phyloP scores from a whole-genome alignment of 2,888 invertebrate species.

The Pimpla rufipes region DNA sequence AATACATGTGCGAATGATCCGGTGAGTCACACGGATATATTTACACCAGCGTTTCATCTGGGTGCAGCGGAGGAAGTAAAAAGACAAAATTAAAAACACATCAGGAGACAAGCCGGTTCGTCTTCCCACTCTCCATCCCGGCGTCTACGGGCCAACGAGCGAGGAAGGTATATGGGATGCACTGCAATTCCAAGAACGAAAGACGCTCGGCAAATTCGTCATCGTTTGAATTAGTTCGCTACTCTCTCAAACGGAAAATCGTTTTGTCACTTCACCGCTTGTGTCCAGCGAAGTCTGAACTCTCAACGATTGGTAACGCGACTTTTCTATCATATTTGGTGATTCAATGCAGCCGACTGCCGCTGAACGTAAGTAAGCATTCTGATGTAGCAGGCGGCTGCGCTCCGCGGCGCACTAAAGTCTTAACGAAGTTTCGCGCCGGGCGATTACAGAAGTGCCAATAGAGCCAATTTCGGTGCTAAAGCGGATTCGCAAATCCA shows the following conservation, averaged over 20 bases:
- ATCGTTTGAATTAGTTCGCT: slow-evolving; percentile 41
- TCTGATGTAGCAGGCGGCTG: slow-evolving; percentile 14
- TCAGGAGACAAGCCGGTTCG: slow-evolving; percentile 52
- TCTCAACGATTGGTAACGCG: background rate
- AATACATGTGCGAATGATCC: slow-evolving; percentile 52
- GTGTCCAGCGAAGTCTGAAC: background rate
- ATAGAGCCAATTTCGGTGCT: slow-evolving; percentile 59
- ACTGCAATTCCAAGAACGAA: slow-evolving; percentile 34
- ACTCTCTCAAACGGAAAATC: slow-evolving; percentile 49
- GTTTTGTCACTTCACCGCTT: slow-evolving; percentile 31
- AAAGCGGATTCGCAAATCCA: slow-evolving; percentile 54
- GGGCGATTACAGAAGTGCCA: slow-evolving; percentile 62
- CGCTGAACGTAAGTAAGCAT: slow-evolving; percentile 20
- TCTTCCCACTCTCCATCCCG: slow-evolving; percentile 50
- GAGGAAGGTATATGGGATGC: slow-evolving; percentile 29
- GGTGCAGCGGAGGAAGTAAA: slow-evolving; percentile 39
- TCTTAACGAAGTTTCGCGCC: slow-evolving; percentile 63
- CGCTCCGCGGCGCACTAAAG: slow-evolving; percentile 38
- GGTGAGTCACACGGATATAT: slow-evolving; percentile 70
- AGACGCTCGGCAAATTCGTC: slow-evolving; percentile 21
- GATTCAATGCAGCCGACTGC: slow-evolving; percentile 5
- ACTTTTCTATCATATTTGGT: background rate
- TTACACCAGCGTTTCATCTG: slow-evolving; percentile 65
- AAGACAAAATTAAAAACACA: slow-evolving; percentile 55
- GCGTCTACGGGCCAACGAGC: slow-evolving; percentile 34